These are phyloP conservation scores for Drosophila silvestris DNA, from an alignment of 2,888 invertebrate species.

Conservation along the genomic window DNA sequence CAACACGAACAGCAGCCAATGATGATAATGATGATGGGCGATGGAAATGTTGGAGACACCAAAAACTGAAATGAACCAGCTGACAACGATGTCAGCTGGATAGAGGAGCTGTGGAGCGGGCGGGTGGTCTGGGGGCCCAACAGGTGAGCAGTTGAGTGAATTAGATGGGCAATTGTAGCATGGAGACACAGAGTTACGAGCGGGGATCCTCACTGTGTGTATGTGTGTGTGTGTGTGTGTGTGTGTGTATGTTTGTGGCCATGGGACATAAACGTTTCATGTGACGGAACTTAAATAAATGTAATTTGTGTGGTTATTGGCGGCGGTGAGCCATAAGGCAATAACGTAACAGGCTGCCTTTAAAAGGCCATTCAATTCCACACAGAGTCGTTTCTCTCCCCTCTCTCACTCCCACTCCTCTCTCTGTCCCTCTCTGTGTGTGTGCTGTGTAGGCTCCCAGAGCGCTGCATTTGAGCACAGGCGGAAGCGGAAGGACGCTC, in stretches of 20 bases:
- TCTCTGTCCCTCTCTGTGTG: slow-evolving; percentile 1
- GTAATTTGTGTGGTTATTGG: slow-evolving; percentile 79
- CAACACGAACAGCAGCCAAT: slow-evolving; percentile 13
- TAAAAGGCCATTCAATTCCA: slow-evolving; percentile 63
- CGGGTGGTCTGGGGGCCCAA: slow-evolving; percentile 14
- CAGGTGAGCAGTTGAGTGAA: slow-evolving; percentile 75
- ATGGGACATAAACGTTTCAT: slow-evolving; percentile 67
- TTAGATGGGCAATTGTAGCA: slow-evolving; percentile 79
- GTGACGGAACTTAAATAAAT: slow-evolving; percentile 81
- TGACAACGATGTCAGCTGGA: slow-evolving; percentile 4
- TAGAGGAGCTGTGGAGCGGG: neutral
- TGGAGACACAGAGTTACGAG: slow-evolving; percentile 48
- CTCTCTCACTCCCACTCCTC: neutral
- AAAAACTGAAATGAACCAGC: slow-evolving; percentile 15
- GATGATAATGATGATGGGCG: slow-evolving; percentile 42
- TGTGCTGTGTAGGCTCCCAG: neutral
- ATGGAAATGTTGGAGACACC: slow-evolving; percentile 10
- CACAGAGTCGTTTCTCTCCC: neutral
- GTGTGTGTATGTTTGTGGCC: slow-evolving; percentile 26
- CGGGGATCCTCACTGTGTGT: too few relatives aligned
- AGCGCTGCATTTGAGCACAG: neutral
- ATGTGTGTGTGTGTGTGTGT: neutral
- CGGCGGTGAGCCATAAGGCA: slow-evolving; percentile 49
- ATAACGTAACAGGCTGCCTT: slow-evolving; percentile 49
- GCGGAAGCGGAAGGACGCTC: slow-evolving; percentile 33